Percentiles rank a stretch among this genome's conserved stretches.
These are phyloP conservation scores for Neodiprion pinetum DNA, from an alignment of 1,140 invertebrate species.

Conservation along the genomic window DNA sequence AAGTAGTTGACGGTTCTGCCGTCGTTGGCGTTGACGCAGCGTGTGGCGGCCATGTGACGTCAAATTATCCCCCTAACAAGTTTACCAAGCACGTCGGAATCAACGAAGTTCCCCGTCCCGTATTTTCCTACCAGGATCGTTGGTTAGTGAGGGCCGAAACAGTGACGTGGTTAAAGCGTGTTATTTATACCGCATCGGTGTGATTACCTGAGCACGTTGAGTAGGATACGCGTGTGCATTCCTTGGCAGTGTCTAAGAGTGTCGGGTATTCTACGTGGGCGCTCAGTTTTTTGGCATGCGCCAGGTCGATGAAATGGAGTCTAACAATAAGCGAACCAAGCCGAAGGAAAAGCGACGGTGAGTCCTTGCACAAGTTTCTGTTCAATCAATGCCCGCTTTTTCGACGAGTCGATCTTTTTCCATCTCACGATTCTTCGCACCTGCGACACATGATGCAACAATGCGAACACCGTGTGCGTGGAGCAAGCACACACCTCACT, in stretches of 20 bases:
- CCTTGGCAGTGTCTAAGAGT: conserved; percentile 45
- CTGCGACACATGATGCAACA: background rate
- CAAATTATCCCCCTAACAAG: background rate
- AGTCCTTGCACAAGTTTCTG: conserved; percentile 13
- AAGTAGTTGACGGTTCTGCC: background rate
- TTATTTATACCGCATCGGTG: background rate
- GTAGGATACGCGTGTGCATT: conserved; percentile 29
- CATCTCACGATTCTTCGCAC: background rate
- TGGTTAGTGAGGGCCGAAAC: background rate
- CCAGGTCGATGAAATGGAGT: conserved; percentile 9
- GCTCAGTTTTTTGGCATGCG: background rate
- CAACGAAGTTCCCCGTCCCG: background rate
- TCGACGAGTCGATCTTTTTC: background rate
- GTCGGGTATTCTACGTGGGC: conserved; percentile 15
- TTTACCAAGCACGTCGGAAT: background rate
- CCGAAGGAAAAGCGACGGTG: conserved; percentile 43
- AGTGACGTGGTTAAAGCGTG: background rate
- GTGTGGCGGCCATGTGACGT: background rate
- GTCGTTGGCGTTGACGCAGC: background rate
- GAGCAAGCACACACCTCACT: too few relatives aligned
- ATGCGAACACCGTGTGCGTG: background rate
- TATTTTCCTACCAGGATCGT: background rate
- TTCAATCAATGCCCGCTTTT: background rate
- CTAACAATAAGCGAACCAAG: conserved; percentile 23
- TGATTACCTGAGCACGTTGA: background rate